Conservation (phyloP, 1,140 invertebrate species). For the Ctenoplectra terminalis region DNA sequence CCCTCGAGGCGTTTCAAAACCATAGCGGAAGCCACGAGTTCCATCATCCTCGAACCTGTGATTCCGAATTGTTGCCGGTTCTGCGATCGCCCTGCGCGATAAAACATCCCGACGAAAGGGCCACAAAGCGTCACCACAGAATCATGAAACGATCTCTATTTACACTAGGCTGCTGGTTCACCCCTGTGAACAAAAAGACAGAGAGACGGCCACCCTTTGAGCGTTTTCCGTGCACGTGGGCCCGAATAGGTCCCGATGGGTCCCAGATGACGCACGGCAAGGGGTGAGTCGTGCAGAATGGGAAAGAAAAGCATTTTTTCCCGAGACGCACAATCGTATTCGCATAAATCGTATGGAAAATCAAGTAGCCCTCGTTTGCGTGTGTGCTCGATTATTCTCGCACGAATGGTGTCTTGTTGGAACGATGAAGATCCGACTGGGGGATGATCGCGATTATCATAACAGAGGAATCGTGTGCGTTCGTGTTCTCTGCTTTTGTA, state of each 20-base stretch:
- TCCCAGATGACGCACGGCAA: constrained; percentile 17
- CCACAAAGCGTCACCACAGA: constrained; percentile 52
- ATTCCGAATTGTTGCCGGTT: constrained; percentile 16
- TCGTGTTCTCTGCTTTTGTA: not conserved
- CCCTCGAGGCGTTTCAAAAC: not conserved
- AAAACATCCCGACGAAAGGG: constrained; percentile 44
- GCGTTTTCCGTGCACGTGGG: constrained; percentile 44
- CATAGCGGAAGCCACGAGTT: not conserved
- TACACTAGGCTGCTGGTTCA: constrained; percentile 9
- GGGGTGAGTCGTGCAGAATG: constrained; percentile 15
- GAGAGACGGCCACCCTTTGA: constrained; percentile 8
- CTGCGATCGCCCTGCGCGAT: constrained; percentile 23
- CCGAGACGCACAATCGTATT: constrained; percentile 15
- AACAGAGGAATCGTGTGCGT: constrained; percentile 25
- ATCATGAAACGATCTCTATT: constrained; percentile 47
- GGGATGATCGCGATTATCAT: constrained; percentile 39
- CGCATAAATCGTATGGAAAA: constrained; percentile 47
- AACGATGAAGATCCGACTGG: constrained; percentile 1
- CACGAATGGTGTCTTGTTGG: not conserved
- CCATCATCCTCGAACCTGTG: constrained; percentile 20
- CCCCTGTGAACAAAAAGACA: constrained; percentile 6
- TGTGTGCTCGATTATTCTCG: constrained; percentile 34
- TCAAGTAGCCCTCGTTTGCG: constrained; percentile 28
- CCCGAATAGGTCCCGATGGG: constrained; percentile 40
- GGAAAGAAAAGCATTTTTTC: constrained; percentile 18